Evolutionary conservation across 1,140 invertebrate genomes (phyloP).

Genomic region (Pinna nobilis): DNA sequence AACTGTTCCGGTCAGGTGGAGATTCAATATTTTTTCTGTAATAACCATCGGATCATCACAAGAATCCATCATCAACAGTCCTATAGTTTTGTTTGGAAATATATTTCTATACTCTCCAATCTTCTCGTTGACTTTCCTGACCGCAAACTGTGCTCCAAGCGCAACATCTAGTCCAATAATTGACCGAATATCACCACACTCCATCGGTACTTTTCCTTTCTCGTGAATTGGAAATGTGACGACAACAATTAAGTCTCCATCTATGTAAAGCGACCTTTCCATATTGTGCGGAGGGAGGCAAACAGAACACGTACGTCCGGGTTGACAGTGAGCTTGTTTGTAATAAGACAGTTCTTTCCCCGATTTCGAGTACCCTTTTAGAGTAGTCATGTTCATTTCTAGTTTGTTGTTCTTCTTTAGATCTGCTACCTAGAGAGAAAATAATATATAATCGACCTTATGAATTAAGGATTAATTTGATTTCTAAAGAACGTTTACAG

Average conservation of each 20-base stretch:
- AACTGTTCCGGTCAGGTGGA: neutral
- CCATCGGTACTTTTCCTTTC: neutral
- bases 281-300: neutral
- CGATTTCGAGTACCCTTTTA: too few species aligned
- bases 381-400: too few species aligned
- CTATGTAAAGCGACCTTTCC: neutral
- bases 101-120: too few species aligned
- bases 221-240: conserved; percentile 7
- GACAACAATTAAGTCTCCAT: conserved; percentile 7
- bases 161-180: conserved; percentile 5
- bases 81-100: conserved; percentile 12
- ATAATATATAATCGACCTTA: too few species aligned
- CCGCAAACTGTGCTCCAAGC: conserved; percentile 2
- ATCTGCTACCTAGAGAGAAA: too few species aligned
- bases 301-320: neutral
- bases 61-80: neutral
- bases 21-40: neutral
- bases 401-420: too few species aligned
- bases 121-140: neutral
- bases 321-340: neutral
- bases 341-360: too few species aligned
- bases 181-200: neutral
- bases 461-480: too few species aligned
- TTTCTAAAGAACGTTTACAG: too few species aligned
- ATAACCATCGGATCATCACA: conserved; percentile 11